Evolutionary conservation across 1,140 invertebrate species (phyloP).

Genomic region (Drosophila serrata): DNA sequence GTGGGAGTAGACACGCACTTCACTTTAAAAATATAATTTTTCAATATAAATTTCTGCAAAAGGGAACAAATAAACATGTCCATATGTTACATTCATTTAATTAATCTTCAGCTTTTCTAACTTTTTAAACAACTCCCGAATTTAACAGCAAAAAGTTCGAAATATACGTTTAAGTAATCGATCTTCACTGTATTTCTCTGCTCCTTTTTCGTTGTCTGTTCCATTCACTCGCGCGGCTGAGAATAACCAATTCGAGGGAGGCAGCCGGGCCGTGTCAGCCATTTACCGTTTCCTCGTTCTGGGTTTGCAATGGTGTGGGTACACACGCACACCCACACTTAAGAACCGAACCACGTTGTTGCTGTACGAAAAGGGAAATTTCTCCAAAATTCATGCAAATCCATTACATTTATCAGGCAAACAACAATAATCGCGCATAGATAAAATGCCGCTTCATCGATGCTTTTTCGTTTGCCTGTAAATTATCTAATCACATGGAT

Average conservation of each 20-base stretch:
- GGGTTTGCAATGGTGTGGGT: not conserved
- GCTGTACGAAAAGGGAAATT: conserved; percentile 3
- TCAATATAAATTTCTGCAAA: too few relatives aligned
- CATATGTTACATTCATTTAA: too few relatives aligned
- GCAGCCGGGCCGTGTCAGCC: conserved; percentile 7
- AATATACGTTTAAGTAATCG: not conserved
- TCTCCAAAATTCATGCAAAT: conserved; percentile 24
- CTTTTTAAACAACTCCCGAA: not conserved
- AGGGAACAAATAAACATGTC: too few relatives aligned
- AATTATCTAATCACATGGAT: conserved; percentile 76
- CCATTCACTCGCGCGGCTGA: conserved; percentile 24
- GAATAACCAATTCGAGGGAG: conserved; percentile 27
- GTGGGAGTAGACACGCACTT: conserved; percentile 4
- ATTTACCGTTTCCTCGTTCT: conserved; percentile 23
- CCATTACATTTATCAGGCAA: conserved; percentile 26
- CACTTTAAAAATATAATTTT: too few relatives aligned
- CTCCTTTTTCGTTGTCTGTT: conserved; percentile 13
- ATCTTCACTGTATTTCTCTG: conserved; percentile 10
- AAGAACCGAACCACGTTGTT: conserved; percentile 31
- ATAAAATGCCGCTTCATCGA: conserved; percentile 38
- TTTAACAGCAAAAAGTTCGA: not conserved
- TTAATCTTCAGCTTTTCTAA: not conserved
- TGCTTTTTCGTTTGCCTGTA: conserved; percentile 45
- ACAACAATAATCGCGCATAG: conserved; percentile 30
- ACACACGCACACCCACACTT: not conserved